Evolutionary conservation across 2,888 invertebrate genomes (phyloP).

Genomic region (Mimas tiliae): DNA sequence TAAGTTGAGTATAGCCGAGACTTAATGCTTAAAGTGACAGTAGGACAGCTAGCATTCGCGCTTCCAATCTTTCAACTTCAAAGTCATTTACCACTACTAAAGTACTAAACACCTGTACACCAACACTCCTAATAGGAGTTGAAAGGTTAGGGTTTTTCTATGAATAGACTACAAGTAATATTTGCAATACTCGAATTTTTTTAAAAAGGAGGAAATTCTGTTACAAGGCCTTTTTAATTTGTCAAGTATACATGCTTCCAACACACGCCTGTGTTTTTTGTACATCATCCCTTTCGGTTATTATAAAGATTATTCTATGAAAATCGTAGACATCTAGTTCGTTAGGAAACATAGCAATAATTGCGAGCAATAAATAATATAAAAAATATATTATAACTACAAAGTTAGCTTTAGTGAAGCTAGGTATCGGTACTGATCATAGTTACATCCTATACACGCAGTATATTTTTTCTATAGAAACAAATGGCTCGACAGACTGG

Average conservation of each 20-base stretch:
- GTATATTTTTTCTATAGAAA: slow-evolving; percentile 80
- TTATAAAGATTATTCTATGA: slow-evolving; percentile 31
- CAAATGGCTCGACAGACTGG: slow-evolving; percentile 63
- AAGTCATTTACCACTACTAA: neutral
- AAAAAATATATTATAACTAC: slow-evolving; percentile 51
- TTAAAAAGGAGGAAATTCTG: neutral
- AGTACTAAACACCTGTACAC: too few relatives aligned
- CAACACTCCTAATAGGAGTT: neutral
- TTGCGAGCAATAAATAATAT: slow-evolving; percentile 77
- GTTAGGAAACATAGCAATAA: slow-evolving; percentile 78
- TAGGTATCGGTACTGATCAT: slow-evolving; percentile 80
- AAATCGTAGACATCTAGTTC: slow-evolving; percentile 56
- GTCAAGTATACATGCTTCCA: slow-evolving; percentile 16
- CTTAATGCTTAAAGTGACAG: neutral
- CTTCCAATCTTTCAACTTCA: neutral
- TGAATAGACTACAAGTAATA: too few relatives aligned
- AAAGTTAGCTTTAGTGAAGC: slow-evolving; percentile 77
- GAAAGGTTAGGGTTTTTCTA: neutral
- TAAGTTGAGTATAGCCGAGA: slow-evolving; percentile 16
- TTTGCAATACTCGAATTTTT: too few relatives aligned
- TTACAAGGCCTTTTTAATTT: slow-evolving; percentile 9
- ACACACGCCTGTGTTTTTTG: neutral
- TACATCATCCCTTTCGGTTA: slow-evolving; percentile 30
- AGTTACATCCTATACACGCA: slow-evolving; percentile 70
- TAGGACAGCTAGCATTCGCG: neutral